Evolutionary conservation across 2,797 vertebrate genomes (phyloP), one percentile per base, ranked within the genome.

Genomic region (Manis javanica): DNA sequence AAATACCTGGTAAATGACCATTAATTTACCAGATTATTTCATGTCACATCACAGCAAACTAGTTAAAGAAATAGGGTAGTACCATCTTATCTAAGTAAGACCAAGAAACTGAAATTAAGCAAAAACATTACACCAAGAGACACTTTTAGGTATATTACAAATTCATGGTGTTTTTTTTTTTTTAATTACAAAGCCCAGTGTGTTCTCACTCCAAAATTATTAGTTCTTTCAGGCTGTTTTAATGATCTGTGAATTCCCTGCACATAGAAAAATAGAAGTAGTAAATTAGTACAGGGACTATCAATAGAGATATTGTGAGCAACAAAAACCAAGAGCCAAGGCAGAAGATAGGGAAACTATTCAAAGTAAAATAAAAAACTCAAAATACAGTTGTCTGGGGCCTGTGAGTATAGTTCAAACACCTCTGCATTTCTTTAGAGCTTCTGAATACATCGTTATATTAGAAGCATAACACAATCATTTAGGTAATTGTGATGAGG

Each of bases 291-390:
- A 87, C 66, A 24, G 23, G 16, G n/a, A 61, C 81, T 87, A 7
- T 49, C 15, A 1, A 55, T 49, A 57, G 31, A 92, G 68, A 79
- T 64, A 94, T 9, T 69, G 5, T 81, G 42, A 94, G 31, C 64
- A 46, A 84, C n/a, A 77, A 93, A 85, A 89, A 49, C 31, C 11
- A 31, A 79, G 23, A 88, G n/a, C 66, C 49, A 39, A 81, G 59
- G 61, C 19, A 91, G 34, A 91, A 90, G 34, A 83, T 26, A 89
- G 15, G 66, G 93, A 92, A 96, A 68, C 51, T 77, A 64, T 74
- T 87, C n/a, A 64, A 81, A 81, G 88, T 74, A 79, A 92, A 87
- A 46, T 55, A 55, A 63, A 95, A 93, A 93, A 91, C 37, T 96
- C 69, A 95, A 88, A 72, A 61, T 53, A 49, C n/a, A 61, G 74